These are phyloP conservation scores for Nesogale talazaci DNA, from an alignment of 2,113 vertebrate species.

Conservation along the genomic window DNA sequence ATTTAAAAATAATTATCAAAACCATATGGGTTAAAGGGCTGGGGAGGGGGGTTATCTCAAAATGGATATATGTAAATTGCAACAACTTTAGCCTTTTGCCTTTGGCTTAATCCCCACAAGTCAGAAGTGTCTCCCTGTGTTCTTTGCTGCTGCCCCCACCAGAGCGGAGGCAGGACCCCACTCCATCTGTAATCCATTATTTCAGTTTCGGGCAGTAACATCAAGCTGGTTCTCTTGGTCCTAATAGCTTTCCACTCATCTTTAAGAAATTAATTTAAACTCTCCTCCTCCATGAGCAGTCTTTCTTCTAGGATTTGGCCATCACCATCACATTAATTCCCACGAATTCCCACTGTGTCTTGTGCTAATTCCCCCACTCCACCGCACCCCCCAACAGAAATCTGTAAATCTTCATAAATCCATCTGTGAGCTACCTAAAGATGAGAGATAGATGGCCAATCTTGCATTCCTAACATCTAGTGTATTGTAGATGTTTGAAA, in stretches of 20 bases:
- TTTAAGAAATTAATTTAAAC: background rate
- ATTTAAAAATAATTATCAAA: conserved; percentile 79
- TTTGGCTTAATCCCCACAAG: conserved; percentile 37
- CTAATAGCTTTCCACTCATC: background rate
- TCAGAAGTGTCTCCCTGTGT: conserved; percentile 7
- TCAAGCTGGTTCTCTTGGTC: background rate
- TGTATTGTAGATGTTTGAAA: background rate
- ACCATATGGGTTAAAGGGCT: conserved; percentile 64
- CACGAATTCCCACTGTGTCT: fast-evolving
- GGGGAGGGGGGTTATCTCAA: conserved; percentile 17
- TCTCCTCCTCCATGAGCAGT: background rate
- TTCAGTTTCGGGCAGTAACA: background rate
- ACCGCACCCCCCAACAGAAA: background rate
- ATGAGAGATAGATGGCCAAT: background rate
- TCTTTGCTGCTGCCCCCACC: background rate
- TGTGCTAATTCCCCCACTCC: background rate
- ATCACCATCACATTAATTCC: background rate
- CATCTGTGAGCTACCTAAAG: background rate
- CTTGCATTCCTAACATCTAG: background rate
- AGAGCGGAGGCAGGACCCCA: too few species aligned
- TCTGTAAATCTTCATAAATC: background rate
- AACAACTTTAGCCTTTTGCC: conserved; percentile 62
- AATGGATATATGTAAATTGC: conserved; percentile 67
- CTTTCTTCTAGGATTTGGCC: background rate
- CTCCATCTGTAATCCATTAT: fast-evolving